phyloP scores from a whole-genome alignment of 1,140 invertebrate species.

The Nymphalis io region DNA sequence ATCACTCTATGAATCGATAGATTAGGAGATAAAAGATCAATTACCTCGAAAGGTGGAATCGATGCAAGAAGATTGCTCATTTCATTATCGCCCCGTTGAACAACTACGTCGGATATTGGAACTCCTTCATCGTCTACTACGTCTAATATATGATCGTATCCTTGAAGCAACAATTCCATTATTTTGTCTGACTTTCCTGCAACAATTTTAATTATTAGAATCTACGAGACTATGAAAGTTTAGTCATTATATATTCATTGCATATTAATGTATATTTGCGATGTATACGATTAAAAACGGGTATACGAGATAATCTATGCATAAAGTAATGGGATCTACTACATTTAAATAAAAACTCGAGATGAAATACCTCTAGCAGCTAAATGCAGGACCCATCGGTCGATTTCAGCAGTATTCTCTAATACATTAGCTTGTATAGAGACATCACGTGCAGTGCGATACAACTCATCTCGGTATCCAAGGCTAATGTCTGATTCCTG shows the following conservation, averaged over 20 bases:
- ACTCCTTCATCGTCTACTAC: constrained; percentile 85
- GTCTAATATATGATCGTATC: constrained; percentile 93
- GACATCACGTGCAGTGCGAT: constrained; percentile 92
- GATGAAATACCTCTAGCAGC: constrained; percentile 84
- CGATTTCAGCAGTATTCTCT: constrained; percentile 91
- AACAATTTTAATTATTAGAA: constrained; percentile 23
- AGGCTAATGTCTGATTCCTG: constrained; percentile 89
- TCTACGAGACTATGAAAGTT: background rate
- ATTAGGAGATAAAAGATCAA: background rate
- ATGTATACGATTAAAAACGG: too few species aligned
- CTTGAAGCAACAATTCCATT: constrained; percentile 89
- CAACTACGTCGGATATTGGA: constrained; percentile 85
- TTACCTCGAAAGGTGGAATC: constrained; percentile 88
- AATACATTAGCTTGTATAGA: constrained; percentile 88
- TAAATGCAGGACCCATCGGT: constrained; percentile 88
- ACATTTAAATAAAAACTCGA: background rate
- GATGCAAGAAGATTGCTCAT: constrained; percentile 85
- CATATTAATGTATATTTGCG: too few species aligned
- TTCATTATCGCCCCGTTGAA: constrained; percentile 83
- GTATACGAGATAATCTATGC: too few species aligned
- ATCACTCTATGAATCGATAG: too few species aligned
- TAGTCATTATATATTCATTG: background rate
- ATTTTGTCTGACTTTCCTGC: constrained; percentile 89
- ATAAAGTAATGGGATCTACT: too few species aligned
- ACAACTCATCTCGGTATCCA: constrained; percentile 89